Conservation (phyloP, 2,888 invertebrate genomes). For the Drosophila algonquin region DNA sequence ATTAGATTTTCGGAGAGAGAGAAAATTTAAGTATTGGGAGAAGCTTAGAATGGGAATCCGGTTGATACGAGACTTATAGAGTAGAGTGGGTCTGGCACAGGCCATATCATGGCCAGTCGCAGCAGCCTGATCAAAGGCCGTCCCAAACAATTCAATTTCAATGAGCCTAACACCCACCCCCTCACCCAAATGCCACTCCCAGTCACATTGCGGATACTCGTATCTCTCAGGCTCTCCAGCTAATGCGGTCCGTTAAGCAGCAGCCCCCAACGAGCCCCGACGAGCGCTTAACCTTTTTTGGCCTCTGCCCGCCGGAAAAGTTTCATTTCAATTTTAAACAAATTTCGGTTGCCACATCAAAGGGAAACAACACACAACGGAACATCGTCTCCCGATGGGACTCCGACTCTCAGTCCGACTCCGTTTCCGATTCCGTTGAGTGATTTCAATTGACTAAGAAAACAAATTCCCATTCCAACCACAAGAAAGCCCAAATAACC, state of each 20-base stretch:
- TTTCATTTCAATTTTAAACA: slow-evolving; percentile 62
- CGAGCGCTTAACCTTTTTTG: slow-evolving; percentile 60
- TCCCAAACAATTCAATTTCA: too few species aligned
- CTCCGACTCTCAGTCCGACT: too few species aligned
- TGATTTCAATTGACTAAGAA: slow-evolving; percentile 79
- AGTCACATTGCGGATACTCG: slow-evolving; percentile 19
- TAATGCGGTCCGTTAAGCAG: slow-evolving; percentile 62
- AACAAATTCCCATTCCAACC: slow-evolving; percentile 57
- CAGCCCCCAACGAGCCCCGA: slow-evolving; percentile 41
- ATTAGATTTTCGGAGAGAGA: slow-evolving; percentile 7
- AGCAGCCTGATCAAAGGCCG: too few species aligned
- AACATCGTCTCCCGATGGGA: slow-evolving; percentile 31
- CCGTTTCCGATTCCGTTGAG: slow-evolving; percentile 47
- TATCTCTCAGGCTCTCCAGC: slow-evolving; percentile 23
- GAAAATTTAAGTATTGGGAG: background rate
- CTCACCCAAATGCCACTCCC: background rate
- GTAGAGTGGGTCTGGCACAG: too few species aligned
- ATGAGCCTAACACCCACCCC: too few species aligned
- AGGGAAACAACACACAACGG: slow-evolving; percentile 58
- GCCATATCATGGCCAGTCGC: too few species aligned
- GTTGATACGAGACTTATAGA: too few species aligned
- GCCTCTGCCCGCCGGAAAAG: slow-evolving; percentile 59
- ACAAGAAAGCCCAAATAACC: slow-evolving; percentile 8
- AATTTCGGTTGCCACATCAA: slow-evolving; percentile 72
- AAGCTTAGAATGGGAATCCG: background rate